Evolutionary conservation across 2,797 vertebrate genomes (phyloP).

Genomic region (Spea hammondii): DNA sequence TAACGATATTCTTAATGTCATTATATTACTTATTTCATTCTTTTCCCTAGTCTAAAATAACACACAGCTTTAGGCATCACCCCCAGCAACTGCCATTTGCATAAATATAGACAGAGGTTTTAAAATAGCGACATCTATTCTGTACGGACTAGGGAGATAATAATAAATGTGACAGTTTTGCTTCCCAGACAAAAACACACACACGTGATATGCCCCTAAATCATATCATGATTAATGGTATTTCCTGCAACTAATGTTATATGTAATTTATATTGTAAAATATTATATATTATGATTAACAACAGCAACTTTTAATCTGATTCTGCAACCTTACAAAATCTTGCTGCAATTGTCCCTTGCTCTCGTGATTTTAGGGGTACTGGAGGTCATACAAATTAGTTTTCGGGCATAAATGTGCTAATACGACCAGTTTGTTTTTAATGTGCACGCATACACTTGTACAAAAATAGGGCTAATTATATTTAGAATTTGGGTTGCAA

Average conservation of each 20-base stretch:
- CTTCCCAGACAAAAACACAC: conserved; percentile 19
- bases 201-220: conserved; percentile 27
- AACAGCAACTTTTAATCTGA: background rate
- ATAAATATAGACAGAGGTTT: conserved; percentile 46
- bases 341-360: background rate
- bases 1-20: conserved; percentile 1
- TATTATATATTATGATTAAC: background rate
- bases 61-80: conserved; percentile 18
- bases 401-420: too few species aligned
- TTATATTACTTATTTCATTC: conserved; percentile 20
- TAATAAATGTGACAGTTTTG: conserved; percentile 43
- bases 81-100: conserved; percentile 43
- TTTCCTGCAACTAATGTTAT: conserved; percentile 5
- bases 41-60: conserved; percentile 36
- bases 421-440: too few species aligned
- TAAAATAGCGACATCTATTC: conserved; percentile 46
- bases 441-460: too few species aligned
- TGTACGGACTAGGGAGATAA: conserved; percentile 23
- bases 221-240: conserved; percentile 36
- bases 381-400: too few species aligned
- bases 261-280: background rate
- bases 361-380: background rate
- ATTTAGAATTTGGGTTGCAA: too few species aligned
- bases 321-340: background rate
- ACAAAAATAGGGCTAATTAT: too few species aligned